Conservation (phyloP, 2,888 invertebrate genomes). For the Sycophila texana region DNA sequence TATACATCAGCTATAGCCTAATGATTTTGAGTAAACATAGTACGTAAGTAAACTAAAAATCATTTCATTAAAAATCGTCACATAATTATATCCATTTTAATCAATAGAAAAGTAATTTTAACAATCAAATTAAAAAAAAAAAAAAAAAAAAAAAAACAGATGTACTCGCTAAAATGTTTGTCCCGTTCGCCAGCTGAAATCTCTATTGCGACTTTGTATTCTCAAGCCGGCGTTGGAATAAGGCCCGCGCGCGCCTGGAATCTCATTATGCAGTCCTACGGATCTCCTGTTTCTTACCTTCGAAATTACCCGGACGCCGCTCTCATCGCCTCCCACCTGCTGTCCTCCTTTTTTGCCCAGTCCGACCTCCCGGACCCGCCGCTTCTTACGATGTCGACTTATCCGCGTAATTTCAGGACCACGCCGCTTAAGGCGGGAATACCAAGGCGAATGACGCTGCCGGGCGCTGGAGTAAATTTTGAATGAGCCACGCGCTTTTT, state of each 20-base stretch:
- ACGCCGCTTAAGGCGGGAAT: background rate
- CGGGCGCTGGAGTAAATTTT: background rate
- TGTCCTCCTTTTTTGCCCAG: background rate
- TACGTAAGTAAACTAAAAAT: background rate
- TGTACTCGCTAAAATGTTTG: background rate
- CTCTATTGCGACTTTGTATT: slow-evolving; percentile 50
- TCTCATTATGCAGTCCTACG: slow-evolving; percentile 24
- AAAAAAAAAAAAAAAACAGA: background rate
- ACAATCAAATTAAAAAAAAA: background rate
- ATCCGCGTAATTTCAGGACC: slow-evolving; percentile 24
- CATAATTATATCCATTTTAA: too few species aligned
- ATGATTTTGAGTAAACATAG: background rate
- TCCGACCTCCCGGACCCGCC: slow-evolving; percentile 1
- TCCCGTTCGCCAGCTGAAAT: slow-evolving; percentile 1
- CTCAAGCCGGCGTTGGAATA: slow-evolving; percentile 9
- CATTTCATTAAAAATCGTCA: background rate
- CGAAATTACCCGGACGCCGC: slow-evolving; percentile 33
- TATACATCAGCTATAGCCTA: background rate
- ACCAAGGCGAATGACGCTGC: background rate
- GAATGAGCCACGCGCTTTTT: too few species aligned
- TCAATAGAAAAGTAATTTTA: background rate
- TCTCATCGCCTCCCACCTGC: slow-evolving; percentile 32
- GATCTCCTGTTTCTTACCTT: slow-evolving; percentile 22
- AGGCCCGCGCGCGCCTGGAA: background rate
- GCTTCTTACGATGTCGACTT: background rate